phyloP scores from a whole-genome alignment of 2,797 vertebrate species.

The Podarcis lilfordi region DNA sequence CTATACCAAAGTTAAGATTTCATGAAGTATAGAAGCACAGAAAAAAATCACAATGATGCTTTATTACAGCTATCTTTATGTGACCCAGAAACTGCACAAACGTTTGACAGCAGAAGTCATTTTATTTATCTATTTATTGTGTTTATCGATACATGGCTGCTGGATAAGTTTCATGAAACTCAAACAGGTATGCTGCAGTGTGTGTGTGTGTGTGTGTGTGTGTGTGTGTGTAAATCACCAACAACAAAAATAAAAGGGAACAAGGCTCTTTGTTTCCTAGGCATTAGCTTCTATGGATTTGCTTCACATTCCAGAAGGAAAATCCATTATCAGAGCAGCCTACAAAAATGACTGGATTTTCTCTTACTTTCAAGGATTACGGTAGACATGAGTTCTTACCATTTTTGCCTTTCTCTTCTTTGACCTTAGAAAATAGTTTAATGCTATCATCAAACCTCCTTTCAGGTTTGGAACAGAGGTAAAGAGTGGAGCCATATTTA shows the following conservation, averaged over 20 bases:
- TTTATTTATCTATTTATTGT: not conserved
- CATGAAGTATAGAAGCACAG: not conserved
- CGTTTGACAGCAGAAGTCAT: conserved; percentile 5
- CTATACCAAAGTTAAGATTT: not conserved
- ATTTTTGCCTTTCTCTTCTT: not conserved
- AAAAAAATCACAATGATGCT: not conserved
- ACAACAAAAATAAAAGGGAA: not conserved
- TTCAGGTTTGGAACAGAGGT: not conserved
- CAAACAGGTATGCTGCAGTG: conserved; percentile 18
- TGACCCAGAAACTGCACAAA: not conserved
- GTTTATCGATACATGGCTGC: not conserved
- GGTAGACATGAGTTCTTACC: not conserved
- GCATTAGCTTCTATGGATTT: conserved; percentile 20
- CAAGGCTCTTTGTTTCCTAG: conserved; percentile 20
- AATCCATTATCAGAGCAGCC: not conserved
- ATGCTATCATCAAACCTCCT: not conserved
- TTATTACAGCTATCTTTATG: conserved; percentile 7
- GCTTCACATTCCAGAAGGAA: not conserved
- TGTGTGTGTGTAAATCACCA: not conserved
- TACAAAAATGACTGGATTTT: conserved; percentile 26
- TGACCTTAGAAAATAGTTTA: not conserved
- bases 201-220: not conserved
- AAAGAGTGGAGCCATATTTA: not conserved
- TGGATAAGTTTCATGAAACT: conserved; percentile 31
- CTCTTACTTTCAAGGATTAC: conserved; percentile 10